Conservation (phyloP, 2,797 vertebrate genomes). For the Parauchenoglanis punctatus region DNA sequence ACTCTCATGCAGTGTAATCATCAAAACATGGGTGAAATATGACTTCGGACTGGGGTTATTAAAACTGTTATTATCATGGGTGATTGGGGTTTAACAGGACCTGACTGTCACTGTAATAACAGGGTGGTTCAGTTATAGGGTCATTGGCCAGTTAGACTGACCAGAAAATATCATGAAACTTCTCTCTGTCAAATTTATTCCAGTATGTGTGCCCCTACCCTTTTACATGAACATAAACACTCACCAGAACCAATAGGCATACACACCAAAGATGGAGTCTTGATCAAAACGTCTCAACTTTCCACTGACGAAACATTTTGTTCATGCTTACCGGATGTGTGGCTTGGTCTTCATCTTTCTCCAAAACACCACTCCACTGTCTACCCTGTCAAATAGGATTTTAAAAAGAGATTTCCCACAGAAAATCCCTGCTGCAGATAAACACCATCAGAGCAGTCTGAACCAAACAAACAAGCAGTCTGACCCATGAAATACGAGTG, state of each 20-base stretch:
- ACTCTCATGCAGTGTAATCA: slow-evolving; percentile 64
- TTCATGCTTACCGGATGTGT: slow-evolving; percentile 21
- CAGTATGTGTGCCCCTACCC: slow-evolving; percentile 23
- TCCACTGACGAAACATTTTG: slow-evolving; percentile 50
- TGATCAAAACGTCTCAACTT: slow-evolving; percentile 34
- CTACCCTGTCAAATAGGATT: slow-evolving; percentile 44
- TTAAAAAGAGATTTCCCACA: slow-evolving; percentile 55
- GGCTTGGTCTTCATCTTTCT: slow-evolving; percentile 59
- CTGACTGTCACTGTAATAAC: slow-evolving; percentile 78
- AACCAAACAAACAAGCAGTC: slow-evolving; percentile 73
- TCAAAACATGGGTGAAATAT: slow-evolving; percentile 77
- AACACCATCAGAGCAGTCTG: slow-evolving; percentile 64
- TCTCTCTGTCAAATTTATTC: slow-evolving; percentile 26
- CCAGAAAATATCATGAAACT: slow-evolving; percentile 59
- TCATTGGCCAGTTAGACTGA: slow-evolving; percentile 47
- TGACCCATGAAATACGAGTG: slow-evolving; percentile 71
- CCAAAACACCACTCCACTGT: slow-evolving; percentile 62
- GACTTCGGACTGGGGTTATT: slow-evolving; percentile 71
- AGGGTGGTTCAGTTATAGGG: slow-evolving; percentile 65
- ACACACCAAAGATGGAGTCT: background rate
- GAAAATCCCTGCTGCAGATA: slow-evolving; percentile 56
- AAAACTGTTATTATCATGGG: slow-evolving; percentile 77
- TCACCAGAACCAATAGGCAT: slow-evolving; percentile 11
- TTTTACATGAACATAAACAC: slow-evolving; percentile 30
- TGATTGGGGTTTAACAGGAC: slow-evolving; percentile 75